Evolutionary conservation across 2,113 vertebrate species (phyloP).

Genomic region (Tretioscincus oriximinensis): DNA sequence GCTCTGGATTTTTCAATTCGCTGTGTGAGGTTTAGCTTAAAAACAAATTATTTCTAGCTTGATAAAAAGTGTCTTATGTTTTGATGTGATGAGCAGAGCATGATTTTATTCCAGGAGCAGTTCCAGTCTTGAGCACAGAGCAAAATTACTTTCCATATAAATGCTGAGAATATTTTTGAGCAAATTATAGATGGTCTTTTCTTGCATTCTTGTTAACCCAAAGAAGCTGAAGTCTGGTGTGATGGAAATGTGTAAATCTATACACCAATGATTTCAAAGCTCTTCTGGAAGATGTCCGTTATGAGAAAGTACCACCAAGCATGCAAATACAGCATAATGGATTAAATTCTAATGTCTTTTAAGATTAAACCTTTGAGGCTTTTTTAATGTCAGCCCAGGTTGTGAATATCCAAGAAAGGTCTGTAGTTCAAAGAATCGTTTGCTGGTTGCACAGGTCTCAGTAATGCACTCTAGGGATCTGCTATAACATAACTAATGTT

Average conservation of each 20-base stretch:
- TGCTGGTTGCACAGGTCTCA: too few species aligned
- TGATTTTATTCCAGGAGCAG: slow-evolving; percentile 34
- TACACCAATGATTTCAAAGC: background rate
- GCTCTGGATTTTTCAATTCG: background rate
- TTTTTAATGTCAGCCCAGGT: background rate
- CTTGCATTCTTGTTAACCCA: slow-evolving; percentile 27
- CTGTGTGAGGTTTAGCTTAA: slow-evolving; percentile 38
- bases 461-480: too few species aligned
- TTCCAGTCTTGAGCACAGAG: slow-evolving; percentile 21
- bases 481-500: too few species aligned
- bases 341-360: background rate
- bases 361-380: background rate
- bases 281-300: slow-evolving; percentile 11
- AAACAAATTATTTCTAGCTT: slow-evolving; percentile 44
- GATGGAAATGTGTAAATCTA: slow-evolving; percentile 29
- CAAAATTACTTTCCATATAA: slow-evolving; percentile 35
- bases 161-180: slow-evolving; percentile 14
- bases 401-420: background rate
- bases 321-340: too few species aligned
- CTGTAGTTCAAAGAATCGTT: background rate
- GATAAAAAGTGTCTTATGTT: slow-evolving; percentile 47
- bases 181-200: slow-evolving; percentile 6
- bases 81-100: slow-evolving; percentile 23
- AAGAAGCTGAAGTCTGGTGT: slow-evolving; percentile 3
- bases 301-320: slow-evolving; percentile 1